Evolutionary conservation across 2,113 vertebrate genomes (phyloP).

Genomic region (Trichechus manatus): DNA sequence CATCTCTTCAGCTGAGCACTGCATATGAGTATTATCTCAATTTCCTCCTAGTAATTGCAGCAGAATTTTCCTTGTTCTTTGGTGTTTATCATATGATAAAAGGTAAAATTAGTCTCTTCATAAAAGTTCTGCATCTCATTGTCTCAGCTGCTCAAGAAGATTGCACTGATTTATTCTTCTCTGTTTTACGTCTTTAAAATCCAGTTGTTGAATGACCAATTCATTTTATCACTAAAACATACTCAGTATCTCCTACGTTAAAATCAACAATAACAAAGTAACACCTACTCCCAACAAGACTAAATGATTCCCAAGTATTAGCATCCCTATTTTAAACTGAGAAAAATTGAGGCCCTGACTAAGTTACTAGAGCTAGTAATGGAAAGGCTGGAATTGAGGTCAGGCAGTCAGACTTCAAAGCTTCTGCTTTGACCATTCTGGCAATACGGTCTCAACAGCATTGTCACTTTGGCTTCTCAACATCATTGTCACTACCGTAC

Average conservation of each 20-base stretch:
- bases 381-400: background rate
- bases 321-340: background rate
- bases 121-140: fast-evolving
- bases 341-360: background rate
- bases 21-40: background rate
- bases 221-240: background rate
- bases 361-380: background rate
- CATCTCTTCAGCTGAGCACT: background rate
- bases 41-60: background rate
- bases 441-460: too few relatives aligned
- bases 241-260: background rate
- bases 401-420: background rate
- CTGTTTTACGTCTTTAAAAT: background rate
- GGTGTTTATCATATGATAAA: background rate
- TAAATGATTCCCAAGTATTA: background rate
- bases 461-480: background rate
- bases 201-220: background rate
- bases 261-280: background rate
- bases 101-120: background rate
- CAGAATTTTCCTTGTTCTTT: background rate
- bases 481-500: background rate
- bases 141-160: background rate
- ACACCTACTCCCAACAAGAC: background rate
- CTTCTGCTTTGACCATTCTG: background rate
- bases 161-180: background rate